Conservation (phyloP, 2,113 vertebrate species). For the Vicugna pacos region DNA sequence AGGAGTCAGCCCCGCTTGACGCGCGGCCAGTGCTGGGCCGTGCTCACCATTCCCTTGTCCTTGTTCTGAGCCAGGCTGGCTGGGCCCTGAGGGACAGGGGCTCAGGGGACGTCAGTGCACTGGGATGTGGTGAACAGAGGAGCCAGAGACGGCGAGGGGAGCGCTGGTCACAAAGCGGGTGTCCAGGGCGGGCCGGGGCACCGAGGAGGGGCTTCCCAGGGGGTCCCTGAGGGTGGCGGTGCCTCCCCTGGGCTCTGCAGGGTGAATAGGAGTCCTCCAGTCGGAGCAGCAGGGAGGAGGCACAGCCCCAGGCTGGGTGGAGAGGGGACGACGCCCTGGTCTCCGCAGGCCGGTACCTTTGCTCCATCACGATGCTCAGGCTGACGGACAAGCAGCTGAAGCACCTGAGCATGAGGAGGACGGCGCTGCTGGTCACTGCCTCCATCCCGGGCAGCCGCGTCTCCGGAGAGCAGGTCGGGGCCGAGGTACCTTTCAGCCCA, state of each 20-base stretch:
- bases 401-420: slow-evolving; percentile 88
- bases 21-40: rapidly evolving
- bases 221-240: neutral
- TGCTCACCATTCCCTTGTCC: neutral
- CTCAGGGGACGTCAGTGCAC: neutral
- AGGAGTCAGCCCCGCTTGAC: neutral
- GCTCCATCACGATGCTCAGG: slow-evolving; percentile 89
- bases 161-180: neutral
- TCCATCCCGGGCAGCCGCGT: slow-evolving; percentile 82
- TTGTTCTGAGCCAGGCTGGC: neutral
- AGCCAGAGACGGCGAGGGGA: neutral
- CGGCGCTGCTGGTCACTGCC: slow-evolving; percentile 88
- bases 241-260: neutral
- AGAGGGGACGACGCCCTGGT: neutral
- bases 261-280: neutral
- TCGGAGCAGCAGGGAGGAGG: neutral
- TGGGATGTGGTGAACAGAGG: neutral
- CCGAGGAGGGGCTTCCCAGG: neutral
- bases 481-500: slow-evolving; percentile 89
- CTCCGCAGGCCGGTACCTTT: slow-evolving; percentile 93
- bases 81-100: neutral
- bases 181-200: neutral
- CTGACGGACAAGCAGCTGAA: slow-evolving; percentile 91
- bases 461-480: slow-evolving; percentile 84
- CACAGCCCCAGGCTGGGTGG: rapidly evolving